phyloP scores from a whole-genome alignment of 1,140 invertebrate species.

The Laodelphax striatellus region DNA sequence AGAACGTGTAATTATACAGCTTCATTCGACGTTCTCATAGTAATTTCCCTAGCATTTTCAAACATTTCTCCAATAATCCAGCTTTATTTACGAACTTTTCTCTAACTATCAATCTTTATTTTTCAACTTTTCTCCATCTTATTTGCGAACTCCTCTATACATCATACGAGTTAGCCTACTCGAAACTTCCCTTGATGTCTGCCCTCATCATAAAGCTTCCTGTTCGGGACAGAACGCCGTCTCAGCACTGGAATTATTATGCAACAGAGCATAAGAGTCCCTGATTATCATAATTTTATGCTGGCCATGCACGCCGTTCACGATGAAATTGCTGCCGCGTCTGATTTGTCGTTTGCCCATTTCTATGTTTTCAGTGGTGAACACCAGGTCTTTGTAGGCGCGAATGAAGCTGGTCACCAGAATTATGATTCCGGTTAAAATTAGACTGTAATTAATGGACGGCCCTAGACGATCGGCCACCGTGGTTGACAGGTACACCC shows the following conservation, averaged over 20 bases:
- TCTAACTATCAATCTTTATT: too few species aligned
- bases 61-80: too few species aligned
- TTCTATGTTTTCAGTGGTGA: constrained; percentile 59
- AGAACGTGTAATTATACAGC: too few species aligned
- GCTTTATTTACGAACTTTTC: too few species aligned
- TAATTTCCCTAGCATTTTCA: too few species aligned
- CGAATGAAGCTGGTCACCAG: constrained; percentile 52
- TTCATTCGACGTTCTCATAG: too few species aligned
- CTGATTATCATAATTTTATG: constrained; percentile 46
- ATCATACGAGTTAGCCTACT: too few species aligned
- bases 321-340: constrained; percentile 54
- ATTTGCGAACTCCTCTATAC: too few species aligned
- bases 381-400: constrained; percentile 59
- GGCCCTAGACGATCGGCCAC: constrained; percentile 55
- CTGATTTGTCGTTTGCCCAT: constrained; percentile 48
- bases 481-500: constrained; percentile 65
- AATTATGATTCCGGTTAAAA: constrained; percentile 49
- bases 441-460: constrained; percentile 54
- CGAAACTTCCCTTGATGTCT: too few species aligned
- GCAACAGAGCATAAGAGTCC: constrained; percentile 45
- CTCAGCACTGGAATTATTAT: constrained; percentile 26
- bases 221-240: constrained; percentile 21
- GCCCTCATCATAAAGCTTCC: neutral
- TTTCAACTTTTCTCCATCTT: too few species aligned
- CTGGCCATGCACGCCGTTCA: constrained; percentile 55